Evolutionary conservation across 2,888 invertebrate species (phyloP), one percentile per base, ranked within the genome.

Genomic region (Stomorhina lunata): DNA sequence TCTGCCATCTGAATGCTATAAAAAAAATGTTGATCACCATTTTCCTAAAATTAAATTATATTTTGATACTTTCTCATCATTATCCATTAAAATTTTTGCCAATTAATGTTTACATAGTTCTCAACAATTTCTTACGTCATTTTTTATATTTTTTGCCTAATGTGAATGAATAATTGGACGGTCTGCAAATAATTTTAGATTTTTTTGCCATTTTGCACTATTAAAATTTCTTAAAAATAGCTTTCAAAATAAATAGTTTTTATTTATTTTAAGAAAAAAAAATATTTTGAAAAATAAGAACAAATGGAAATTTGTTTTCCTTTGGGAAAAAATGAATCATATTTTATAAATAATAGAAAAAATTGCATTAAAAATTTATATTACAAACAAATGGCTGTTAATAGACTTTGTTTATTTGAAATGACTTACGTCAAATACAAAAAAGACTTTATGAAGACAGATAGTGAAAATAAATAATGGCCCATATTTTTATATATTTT

Each of bases 401-500:
- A 59, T 10, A 48, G 17, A 57, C 45, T 22, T 32, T 15, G 15
- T 59, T 72, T 72, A 72, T 50, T 72, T 61, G 15, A 48, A 61
- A 72, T 37, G 12, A 61, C n/a, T 50, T 72, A 37, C 72, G 61
- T 71, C 71, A 59, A 34, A 27, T n/a, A 27, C 7, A 6, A 25
- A 27, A 1, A 22, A 20, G 37, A 3, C 7, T 10, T n/a, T n/a
- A n/a, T n/a, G n/a, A 27, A 45, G n/a, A 27, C 10, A 45, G 10
- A 55, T 15, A 32, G n/a, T n/a, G n/a, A n/a, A n/a, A n/a, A n/a
- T n/a, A 50, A 43, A 20, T 32, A n/a, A 12, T 69, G 57, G 25
- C 34, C 45, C 25, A 20, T 17, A 25, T 45, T 43, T 17, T 43
- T 6, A 43, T 6, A 43, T 37, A 43, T 17, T n/a, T n/a, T n/a